Percentiles rank a stretch among this genome's conserved stretches.
Conservation (phyloP, 2,113 vertebrate species). For the Periophthalmus modestus region DNA sequence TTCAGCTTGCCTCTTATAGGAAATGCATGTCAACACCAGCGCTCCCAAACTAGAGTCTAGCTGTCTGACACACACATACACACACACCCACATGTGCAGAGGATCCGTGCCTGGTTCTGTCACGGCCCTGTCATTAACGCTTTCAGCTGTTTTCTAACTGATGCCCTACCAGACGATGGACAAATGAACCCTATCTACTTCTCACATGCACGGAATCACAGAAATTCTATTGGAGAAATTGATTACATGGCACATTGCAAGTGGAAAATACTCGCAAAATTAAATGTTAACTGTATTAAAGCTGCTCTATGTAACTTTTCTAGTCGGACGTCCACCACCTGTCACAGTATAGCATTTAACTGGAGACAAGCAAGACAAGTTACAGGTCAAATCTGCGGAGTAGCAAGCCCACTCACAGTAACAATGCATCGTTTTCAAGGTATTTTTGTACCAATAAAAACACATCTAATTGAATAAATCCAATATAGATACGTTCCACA, state of each 20-base stretch:
- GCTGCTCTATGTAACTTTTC: neutral
- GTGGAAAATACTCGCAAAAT: too few relatives aligned
- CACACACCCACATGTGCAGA: conserved; percentile 58
- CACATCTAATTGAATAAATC: too few relatives aligned
- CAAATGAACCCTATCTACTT: conserved; percentile 59
- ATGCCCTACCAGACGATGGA: conserved; percentile 47
- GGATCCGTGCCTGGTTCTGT: conserved; percentile 51
- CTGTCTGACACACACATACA: conserved; percentile 72
- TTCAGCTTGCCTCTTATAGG: conserved; percentile 34
- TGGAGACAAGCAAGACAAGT: too few relatives aligned
- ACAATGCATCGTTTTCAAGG: too few relatives aligned
- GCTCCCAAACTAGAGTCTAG: conserved; percentile 54
- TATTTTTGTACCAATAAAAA: too few relatives aligned
- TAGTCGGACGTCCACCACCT: too few relatives aligned
- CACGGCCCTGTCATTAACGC: conserved; percentile 66
- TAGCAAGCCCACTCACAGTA: too few relatives aligned
- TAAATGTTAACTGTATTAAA: neutral
- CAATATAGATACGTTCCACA: too few relatives aligned
- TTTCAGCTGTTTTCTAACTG: conserved; percentile 56
- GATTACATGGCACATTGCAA: neutral
- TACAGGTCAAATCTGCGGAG: too few relatives aligned
- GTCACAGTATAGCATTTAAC: too few relatives aligned
- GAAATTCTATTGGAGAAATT: conserved; percentile 32
- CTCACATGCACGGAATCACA: conserved; percentile 54
- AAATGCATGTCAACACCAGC: conserved; percentile 34